These are phyloP conservation scores for Bryconaethiops microstoma DNA, from an alignment of 2,797 vertebrate species.

Conservation along the genomic window DNA sequence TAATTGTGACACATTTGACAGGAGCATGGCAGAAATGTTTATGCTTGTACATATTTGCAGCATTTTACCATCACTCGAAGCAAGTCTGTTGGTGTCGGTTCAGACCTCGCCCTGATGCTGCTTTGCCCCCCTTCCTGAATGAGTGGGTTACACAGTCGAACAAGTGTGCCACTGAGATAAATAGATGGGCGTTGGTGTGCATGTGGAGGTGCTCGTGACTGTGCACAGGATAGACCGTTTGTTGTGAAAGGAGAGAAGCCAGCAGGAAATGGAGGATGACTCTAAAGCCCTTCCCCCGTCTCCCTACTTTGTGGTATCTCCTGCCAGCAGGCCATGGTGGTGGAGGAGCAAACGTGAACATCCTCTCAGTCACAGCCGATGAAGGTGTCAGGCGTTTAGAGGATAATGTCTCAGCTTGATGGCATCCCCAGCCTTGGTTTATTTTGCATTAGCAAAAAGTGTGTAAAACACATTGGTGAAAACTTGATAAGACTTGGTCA, in stretches of 20 bases:
- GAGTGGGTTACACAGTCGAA: slow-evolving; percentile 23
- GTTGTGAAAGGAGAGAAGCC: slow-evolving; percentile 45
- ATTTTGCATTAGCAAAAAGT: no score
- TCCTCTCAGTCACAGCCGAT: slow-evolving; percentile 41
- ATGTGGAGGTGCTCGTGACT: slow-evolving; percentile 17
- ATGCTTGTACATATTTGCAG: neutral
- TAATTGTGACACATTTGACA: neutral
- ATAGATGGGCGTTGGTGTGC: slow-evolving; percentile 44
- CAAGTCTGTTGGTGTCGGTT: neutral
- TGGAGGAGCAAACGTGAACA: slow-evolving; percentile 48
- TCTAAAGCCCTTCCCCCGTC: slow-evolving; percentile 47
- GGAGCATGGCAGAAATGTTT: neutral
- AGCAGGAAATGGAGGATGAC: slow-evolving; percentile 48
- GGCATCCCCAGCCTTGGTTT: no score
- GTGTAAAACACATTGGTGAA: no score
- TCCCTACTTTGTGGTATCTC: slow-evolving; percentile 50
- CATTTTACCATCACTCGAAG: neutral
- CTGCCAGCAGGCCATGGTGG: slow-evolving; percentile 46
- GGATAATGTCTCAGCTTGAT: slow-evolving; percentile 8
- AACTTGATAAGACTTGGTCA: no score
- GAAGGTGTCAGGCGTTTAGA: slow-evolving; percentile 37
- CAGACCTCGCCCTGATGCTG: slow-evolving; percentile 41
- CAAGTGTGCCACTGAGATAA: slow-evolving; percentile 52
- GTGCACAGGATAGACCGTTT: slow-evolving; percentile 38
- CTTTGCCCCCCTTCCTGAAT: neutral